Percentiles rank a stretch among this genome's conserved stretches.
These are phyloP conservation scores for Clepsis dumicolana DNA, from an alignment of 2,888 invertebrate genomes.

Conservation along the genomic window DNA sequence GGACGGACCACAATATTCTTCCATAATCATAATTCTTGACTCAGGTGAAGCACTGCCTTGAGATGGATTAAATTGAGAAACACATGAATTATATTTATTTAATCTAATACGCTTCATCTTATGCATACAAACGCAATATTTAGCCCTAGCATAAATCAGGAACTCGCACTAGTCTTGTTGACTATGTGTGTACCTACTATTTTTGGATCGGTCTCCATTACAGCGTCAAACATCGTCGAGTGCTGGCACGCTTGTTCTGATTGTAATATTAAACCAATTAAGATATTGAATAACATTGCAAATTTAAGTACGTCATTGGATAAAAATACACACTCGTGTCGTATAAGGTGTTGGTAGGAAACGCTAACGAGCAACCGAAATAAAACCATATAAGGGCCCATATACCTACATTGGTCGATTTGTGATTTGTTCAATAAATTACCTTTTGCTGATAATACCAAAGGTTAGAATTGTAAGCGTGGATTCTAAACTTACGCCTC, in stretches of 20 bases:
- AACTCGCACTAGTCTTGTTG: constrained; percentile 47
- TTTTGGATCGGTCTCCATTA: constrained; percentile 68
- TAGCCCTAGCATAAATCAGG: constrained; percentile 41
- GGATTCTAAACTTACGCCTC: background rate
- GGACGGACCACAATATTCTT: no score
- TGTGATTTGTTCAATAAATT: background rate
- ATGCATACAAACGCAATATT: constrained; percentile 38
- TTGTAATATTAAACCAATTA: constrained; percentile 45
- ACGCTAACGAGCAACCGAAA: background rate
- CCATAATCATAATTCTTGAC: background rate
- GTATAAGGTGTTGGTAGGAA: background rate
- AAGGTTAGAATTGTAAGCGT: background rate
- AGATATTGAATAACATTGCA: constrained; percentile 35
- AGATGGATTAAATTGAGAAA: background rate
- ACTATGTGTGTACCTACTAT: no score
- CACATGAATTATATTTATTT: background rate
- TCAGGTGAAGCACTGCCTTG: background rate
- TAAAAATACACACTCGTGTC: constrained; percentile 8
- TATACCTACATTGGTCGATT: background rate
- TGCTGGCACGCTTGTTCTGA: constrained; percentile 51
- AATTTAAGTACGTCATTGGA: constrained; percentile 18
- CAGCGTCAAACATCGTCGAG: constrained; percentile 58
- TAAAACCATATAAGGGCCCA: background rate
- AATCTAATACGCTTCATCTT: background rate
- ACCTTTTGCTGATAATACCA: background rate